Base-by-base conservation (phyloP, 2,888 invertebrate genomes). In the Hofmannophila pseudospretella region DNA sequence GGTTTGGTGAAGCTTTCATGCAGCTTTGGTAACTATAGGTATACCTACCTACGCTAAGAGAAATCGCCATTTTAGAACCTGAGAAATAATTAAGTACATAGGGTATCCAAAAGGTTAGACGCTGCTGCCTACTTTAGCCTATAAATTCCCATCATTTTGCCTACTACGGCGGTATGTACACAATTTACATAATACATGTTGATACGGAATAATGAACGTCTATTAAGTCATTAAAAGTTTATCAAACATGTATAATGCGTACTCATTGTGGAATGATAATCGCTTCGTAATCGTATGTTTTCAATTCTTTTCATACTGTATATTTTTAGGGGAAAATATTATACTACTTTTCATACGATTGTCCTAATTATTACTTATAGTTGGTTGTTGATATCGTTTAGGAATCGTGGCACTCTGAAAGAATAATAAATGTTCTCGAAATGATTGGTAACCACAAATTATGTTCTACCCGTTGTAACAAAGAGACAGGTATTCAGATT, bases 401-500 rank as follows among this genome's bases (percentile, higher is more conserved):
- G n/a, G n/a, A n/a, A n/a, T n/a, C n/a, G n/a, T n/a, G n/a, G n/a
- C n/a, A n/a, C n/a, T n/a, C n/a, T n/a, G n/a, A n/a, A n/a, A n/a
- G n/a, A n/a, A n/a, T n/a, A 40, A 40, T 36, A 40, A 40, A 36
- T 33, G 40, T 25, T 32, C 27, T 29, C 3, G 9, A 27, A 36
- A 35, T 32, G 35, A 35, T 39, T 33, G 28, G 36, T 16, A 16
- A 14, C 36, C 36, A 27, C 33, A 53, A 58, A 58, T 59, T 56
- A 58, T 53, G 47, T 51, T 48, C 45, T 45, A 51, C 54, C 49
- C 47, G n/a, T n/a, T n/a, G n/a, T n/a, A n/a, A n/a, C n/a, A n/a
- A n/a, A 45, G 42, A 48, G 47, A 54, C 55, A 54, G 51, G 56
- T 57, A 59, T 54, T 54, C 58, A 53, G 55, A 60, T 54, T 59